Base-by-base conservation (phyloP, 2,888 invertebrate genomes). In the Temnothorax ravouxi region DNA sequence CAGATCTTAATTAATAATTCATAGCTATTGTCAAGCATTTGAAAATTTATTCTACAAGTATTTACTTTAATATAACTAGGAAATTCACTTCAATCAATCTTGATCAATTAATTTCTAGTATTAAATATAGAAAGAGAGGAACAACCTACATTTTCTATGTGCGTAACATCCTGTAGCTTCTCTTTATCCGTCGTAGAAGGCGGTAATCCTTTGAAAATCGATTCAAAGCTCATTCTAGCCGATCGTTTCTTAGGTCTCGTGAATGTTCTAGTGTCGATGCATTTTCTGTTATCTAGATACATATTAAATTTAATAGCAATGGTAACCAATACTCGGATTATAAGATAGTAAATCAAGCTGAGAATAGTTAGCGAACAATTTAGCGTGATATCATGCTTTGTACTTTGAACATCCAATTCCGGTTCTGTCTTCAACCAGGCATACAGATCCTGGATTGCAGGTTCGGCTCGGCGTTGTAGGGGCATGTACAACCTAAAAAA, bases 201-300 rank as follows among this genome's bases (percentile, higher is more conserved):
- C 52, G 90, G 75, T 62, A 90, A 72, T 41, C 88, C 85, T 83
- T 92, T 92, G 21, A 90, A 87, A 71, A 93, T 90, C 47, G 91
- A 92, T 77, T 97, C 97, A 87, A 97, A 96, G 91, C 96, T 96
- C 52, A 96, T 96, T 83, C 97, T 95, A 50, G 94, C 95, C 15
- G 95, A 94, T 81, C 96, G 95, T 92, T 96, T 96, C 93, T 97
- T 97, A 34, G 97, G 96, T 89, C 96, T 96, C 75, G 97, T 97
- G 93, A 96, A 97, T 13, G 97, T 97, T 91, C 97, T 95, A 0
- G 97, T 96, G 92, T 97, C 97, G 91, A 97, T 96, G 86, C 88
- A 92, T 87, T 88, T 92, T 86, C 86, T 92, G 41, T 79, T 88
- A 82, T 74, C 93, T 93, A 47, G 61, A 87, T 50, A 75, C 15